Conservation (phyloP, 2,888 invertebrate genomes). For the Tetragnatha montana region DNA sequence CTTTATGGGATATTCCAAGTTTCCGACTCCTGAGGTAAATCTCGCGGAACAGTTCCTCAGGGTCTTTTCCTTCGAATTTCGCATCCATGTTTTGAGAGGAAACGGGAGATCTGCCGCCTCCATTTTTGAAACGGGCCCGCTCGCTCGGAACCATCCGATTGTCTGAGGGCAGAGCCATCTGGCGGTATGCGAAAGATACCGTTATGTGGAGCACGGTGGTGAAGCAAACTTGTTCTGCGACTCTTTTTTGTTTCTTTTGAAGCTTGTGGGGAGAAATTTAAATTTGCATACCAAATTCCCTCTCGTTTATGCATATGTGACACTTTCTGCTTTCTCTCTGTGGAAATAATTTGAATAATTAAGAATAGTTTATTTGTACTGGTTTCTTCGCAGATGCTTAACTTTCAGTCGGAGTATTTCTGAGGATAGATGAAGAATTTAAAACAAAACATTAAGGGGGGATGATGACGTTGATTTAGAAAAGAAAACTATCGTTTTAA, state of each 20-base stretch:
- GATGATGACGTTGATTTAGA: too few relatives aligned
- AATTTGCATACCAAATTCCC: neutral
- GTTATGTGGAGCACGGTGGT: neutral
- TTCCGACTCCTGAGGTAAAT: constrained; percentile 44
- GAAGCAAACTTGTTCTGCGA: constrained; percentile 10
- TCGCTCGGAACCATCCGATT: constrained; percentile 27
- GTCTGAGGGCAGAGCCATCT: constrained; percentile 51
- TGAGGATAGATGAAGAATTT: too few relatives aligned
- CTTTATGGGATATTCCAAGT: constrained; percentile 23
- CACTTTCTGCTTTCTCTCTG: neutral
- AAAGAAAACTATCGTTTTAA: too few relatives aligned
- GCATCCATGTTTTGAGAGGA: constrained; percentile 32
- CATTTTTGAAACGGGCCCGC: constrained; percentile 44
- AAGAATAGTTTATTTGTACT: neutral
- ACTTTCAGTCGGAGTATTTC: too few relatives aligned
- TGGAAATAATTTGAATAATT: neutral
- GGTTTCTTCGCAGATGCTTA: too few relatives aligned
- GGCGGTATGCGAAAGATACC: constrained; percentile 14
- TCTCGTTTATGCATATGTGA: neutral
- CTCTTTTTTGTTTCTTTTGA: constrained; percentile 4
- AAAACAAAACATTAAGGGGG: too few relatives aligned
- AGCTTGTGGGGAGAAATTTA: neutral
- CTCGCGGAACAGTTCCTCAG: constrained; percentile 55
- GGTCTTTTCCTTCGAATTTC: constrained; percentile 53
- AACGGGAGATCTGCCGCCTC: constrained; percentile 4